Base-by-base conservation (phyloP, 53 echinoderm and acorn worm genomes). In the Echinarachnius parma region DNA sequence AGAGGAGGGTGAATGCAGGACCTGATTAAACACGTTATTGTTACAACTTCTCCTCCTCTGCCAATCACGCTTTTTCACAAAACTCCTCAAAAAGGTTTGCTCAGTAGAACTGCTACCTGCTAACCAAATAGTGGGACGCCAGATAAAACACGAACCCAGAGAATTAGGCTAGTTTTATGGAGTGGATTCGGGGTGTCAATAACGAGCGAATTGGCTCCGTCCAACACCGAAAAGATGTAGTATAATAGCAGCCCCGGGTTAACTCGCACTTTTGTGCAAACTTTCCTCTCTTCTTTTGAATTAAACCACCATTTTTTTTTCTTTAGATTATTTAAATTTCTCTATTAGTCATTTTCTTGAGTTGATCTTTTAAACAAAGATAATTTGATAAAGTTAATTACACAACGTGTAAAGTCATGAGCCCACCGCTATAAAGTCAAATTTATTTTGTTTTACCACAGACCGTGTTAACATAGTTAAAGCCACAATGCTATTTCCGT, bases 11-110 rank as follows among this genome's bases (percentile, higher is more conserved):
- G 16, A 68, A 47, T 20, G 15, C 20, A 22, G 33, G 49, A 68
- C 74, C 74, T 72, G 74, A 72, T 72, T 57, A 72, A 72, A 72
- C 74, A 72, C 11, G 55, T 26, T n/a, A 32, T 57, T 72, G 55
- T 72, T 72, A 35, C 74, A 72, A 72, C 34, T 72, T 70, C 39
- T 37, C 31, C n/a, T 39, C 13, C 49, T 72, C 26, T 57, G 74
- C 44, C 74, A 72, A 56, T 57, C 74, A 72, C 19, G 4, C 52
- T 39, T 13, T 13, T 7, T 39, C 7, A 39, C 42, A 39, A 39
- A 39, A 39, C 13, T n/a, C 7, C 7, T 39, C 42, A 7, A 39
- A 39, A 39, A 9, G 42, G 7, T 39, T 39, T 7, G 13, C 42
- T 39, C 42, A 9, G 42, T 13, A 39, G 13, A 9, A 39, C 13